Evolutionary conservation across 1,140 invertebrate genomes (phyloP).

Genomic region (Nasonia longicornis): DNA sequence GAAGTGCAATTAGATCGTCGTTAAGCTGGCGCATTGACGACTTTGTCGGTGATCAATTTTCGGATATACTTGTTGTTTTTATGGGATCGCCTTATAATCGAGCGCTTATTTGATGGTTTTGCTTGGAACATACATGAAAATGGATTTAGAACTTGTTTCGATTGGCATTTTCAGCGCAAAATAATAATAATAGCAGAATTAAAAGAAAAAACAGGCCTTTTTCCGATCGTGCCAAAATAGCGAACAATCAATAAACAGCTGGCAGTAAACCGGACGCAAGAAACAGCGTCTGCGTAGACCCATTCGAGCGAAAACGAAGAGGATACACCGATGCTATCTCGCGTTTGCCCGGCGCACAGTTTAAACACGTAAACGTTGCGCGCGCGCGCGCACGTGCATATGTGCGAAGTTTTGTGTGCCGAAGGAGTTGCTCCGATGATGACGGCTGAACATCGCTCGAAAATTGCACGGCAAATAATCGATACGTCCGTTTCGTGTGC

Average conservation of each 20-base stretch:
- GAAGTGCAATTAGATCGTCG: neutral
- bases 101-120: no score
- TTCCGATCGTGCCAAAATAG: no score
- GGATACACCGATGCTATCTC: neutral
- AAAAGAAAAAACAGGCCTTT: no score
- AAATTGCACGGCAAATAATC: slow-evolving; percentile 41
- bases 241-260: neutral
- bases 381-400: neutral
- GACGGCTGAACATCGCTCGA: slow-evolving; percentile 26
- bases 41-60: neutral
- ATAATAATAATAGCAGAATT: no score
- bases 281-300: neutral
- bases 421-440: neutral
- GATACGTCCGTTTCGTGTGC: neutral
- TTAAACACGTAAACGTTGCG: slow-evolving; percentile 18
- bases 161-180: no score
- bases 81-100: no score
- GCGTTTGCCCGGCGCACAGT: neutral
- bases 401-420: slow-evolving; percentile 15
- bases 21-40: neutral
- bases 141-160: no score
- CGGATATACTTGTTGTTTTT: neutral
- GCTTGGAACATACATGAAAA: no score
- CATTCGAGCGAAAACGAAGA: neutral
- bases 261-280: neutral